Evolutionary conservation across 2,113 vertebrate species (phyloP).

Genomic region (Bubo blakistoni): DNA sequence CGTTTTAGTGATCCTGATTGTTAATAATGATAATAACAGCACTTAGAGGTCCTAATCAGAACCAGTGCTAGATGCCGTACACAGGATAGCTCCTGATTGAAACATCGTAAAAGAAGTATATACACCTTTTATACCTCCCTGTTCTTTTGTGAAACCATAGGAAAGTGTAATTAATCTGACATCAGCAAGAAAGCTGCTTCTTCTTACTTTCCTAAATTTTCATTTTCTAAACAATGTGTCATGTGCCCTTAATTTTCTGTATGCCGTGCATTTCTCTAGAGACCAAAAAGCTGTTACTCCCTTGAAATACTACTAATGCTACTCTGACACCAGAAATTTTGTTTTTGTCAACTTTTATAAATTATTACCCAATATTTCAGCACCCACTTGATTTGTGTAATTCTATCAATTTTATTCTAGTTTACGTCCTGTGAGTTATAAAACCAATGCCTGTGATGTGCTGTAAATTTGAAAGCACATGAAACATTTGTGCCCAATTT

Average conservation of each 20-base stretch:
- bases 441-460: neutral
- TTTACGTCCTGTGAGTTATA: neutral
- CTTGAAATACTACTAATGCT: neutral
- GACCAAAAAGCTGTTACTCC: neutral
- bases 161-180: neutral
- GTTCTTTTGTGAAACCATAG: fast-evolving
- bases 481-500: neutral
- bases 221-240: neutral
- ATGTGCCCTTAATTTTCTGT: neutral
- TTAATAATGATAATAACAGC: conserved; percentile 15
- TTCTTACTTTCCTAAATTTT: neutral
- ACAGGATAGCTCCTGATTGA: neutral
- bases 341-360: neutral
- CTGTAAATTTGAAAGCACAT: neutral
- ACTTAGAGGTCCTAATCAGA: neutral
- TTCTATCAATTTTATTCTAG: neutral
- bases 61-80: neutral
- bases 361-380: neutral
- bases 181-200: neutral
- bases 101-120: neutral
- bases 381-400: neutral
- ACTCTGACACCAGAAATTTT: neutral
- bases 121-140: neutral
- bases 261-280: neutral
- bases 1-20: neutral